Evolutionary conservation across 2,797 vertebrate genomes (phyloP).

Genomic region (Jordanella pulchra): DNA sequence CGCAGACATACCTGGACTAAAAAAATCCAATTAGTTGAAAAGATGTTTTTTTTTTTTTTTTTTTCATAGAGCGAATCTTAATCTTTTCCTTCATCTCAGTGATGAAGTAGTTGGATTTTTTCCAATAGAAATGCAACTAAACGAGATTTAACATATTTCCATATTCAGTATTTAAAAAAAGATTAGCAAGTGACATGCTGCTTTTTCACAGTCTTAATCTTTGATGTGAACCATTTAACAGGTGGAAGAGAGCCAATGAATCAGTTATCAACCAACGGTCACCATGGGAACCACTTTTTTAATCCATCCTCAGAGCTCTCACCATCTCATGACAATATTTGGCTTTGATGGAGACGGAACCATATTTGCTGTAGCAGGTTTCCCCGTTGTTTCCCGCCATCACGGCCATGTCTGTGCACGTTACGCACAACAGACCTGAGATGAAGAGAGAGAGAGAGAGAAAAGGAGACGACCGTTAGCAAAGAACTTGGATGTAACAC

Average conservation of each 20-base stretch:
- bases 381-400: slow-evolving; percentile 90
- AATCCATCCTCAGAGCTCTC: slow-evolving; percentile 49
- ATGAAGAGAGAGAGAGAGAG: background rate
- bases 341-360: slow-evolving; percentile 89
- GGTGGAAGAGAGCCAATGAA: too few relatives aligned
- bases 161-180: too few relatives aligned
- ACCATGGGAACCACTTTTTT: too few relatives aligned
- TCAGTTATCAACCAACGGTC: slow-evolving; percentile 1
- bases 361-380: slow-evolving; percentile 94
- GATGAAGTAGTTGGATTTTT: too few relatives aligned
- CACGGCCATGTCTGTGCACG: slow-evolving; percentile 94
- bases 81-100: background rate
- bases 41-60: too few relatives aligned
- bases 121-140: too few relatives aligned
- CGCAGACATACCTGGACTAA: background rate
- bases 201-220: too few relatives aligned
- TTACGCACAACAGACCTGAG: slow-evolving; percentile 89
- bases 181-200: too few relatives aligned
- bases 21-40: too few relatives aligned
- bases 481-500: background rate
- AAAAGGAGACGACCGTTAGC: background rate
- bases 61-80: background rate
- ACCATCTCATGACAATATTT: slow-evolving; percentile 95
- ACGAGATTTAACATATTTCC: too few relatives aligned
- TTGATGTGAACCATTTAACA: too few relatives aligned